Conservation (phyloP, 1,140 invertebrate species). For the Rhagoletis zephyria region DNA sequence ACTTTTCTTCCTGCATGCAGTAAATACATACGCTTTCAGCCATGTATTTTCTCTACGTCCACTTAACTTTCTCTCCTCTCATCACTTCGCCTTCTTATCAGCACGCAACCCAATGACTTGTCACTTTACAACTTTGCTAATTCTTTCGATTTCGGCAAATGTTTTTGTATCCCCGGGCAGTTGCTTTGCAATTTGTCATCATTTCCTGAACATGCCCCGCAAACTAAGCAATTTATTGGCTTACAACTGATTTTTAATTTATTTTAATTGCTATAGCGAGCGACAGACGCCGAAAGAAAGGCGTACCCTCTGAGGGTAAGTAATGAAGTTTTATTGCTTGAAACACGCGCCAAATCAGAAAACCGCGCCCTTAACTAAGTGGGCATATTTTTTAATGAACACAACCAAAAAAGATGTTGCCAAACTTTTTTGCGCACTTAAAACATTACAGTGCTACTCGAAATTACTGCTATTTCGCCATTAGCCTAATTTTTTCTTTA, state of each 20-base stretch:
- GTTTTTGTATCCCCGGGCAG: neutral
- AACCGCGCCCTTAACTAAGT: neutral
- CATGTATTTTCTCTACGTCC: neutral
- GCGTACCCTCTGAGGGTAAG: neutral
- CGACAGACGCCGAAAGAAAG: neutral
- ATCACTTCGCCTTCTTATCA: neutral
- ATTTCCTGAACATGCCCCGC: neutral
- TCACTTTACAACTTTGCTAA: neutral
- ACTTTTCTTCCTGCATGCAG: too few relatives aligned
- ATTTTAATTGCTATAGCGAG: neutral
- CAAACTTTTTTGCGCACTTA: neutral
- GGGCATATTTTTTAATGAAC: constrained; percentile 26
- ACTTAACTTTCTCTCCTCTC: neutral
- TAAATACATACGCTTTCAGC: too few relatives aligned
- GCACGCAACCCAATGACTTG: neutral
- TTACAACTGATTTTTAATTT: constrained; percentile 52
- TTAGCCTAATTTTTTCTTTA: neutral
- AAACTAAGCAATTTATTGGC: constrained; percentile 10
- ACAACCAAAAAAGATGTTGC: neutral
- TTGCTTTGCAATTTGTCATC: neutral
- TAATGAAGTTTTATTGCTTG: constrained; percentile 26
- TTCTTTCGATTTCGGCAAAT: neutral
- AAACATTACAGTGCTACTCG: neutral
- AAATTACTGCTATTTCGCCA: neutral
- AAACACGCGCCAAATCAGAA: neutral